Evolutionary conservation across 1,140 invertebrate genomes (phyloP).

Genomic region (Micrasema minimum): DNA sequence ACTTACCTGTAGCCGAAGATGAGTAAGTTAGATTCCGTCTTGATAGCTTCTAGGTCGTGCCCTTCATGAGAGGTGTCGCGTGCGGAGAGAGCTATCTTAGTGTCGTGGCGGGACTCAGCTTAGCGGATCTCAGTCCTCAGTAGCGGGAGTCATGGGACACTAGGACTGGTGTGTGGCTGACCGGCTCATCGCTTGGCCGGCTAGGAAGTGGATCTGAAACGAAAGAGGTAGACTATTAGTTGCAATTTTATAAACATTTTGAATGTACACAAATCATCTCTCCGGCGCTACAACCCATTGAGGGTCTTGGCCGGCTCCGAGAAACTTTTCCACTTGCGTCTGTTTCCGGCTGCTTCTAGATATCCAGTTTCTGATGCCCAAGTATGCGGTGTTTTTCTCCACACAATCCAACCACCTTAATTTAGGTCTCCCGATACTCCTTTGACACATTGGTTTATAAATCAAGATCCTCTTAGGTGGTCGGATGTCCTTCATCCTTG

Average conservation of each 20-base stretch:
- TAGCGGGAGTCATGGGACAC: background rate
- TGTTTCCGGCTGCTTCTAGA: no score
- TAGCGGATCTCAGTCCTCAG: background rate
- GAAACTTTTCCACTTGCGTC: no score
- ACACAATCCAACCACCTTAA: no score
- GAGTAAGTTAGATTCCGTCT: constrained; percentile 37
- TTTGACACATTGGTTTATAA: no score
- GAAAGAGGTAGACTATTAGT: background rate
- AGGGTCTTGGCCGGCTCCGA: no score
- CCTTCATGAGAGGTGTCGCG: constrained; percentile 1
- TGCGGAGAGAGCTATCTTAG: constrained; percentile 10
- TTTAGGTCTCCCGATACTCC: no score
- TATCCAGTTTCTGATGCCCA: no score
- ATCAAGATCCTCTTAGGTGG: no score
- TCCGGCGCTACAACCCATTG: no score
- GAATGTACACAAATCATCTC: background rate
- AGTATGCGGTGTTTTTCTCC: no score
- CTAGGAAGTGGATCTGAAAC: background rate
- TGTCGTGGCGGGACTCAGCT: constrained; percentile 3
- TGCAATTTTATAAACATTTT: background rate
- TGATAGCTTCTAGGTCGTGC: constrained; percentile 7
- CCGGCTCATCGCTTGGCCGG: background rate
- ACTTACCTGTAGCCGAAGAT: constrained; percentile 26
- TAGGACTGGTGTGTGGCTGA: background rate
- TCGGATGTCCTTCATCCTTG: no score